phyloP scores from a whole-genome alignment of 2,113 vertebrate genomes.

The Pollimyrus isidori region DNA sequence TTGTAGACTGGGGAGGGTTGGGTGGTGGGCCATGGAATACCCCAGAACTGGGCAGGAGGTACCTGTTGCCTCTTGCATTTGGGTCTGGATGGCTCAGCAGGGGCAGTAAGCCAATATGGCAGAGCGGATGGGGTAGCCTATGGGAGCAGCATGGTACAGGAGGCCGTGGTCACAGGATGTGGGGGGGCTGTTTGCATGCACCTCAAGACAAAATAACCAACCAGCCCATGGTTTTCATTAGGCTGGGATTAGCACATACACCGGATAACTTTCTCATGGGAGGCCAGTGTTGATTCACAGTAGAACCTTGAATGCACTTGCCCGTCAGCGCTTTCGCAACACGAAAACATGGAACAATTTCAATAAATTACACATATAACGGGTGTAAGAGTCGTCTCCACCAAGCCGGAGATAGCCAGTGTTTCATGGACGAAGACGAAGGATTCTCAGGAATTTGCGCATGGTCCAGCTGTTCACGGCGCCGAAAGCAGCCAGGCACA shows the following conservation, averaged over 20 bases:
- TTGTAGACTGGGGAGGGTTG: neutral
- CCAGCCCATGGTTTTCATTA: neutral
- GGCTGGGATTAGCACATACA: neutral
- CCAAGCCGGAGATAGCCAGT: neutral
- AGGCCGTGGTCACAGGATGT: neutral
- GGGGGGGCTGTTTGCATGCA: neutral
- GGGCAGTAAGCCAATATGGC: neutral
- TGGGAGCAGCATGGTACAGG: neutral
- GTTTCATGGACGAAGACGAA: neutral
- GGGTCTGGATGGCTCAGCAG: neutral
- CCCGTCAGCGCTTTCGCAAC: neutral
- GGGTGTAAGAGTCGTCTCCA: neutral
- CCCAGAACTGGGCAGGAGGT: neutral
- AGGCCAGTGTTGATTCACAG: neutral
- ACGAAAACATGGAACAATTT: neutral
- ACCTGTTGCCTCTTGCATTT: neutral
- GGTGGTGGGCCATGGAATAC: neutral
- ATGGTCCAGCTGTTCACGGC: constrained; percentile 38
- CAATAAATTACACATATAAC: neutral
- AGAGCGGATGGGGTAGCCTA: neutral
- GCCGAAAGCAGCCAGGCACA: constrained; percentile 30
- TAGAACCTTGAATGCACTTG: neutral
- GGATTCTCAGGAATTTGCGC: constrained; percentile 6
- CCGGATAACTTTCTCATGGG: neutral
- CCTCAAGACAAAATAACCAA: neutral